Conservation (phyloP, 2,113 vertebrate species). For the Muntiacus muntjak region DNA sequence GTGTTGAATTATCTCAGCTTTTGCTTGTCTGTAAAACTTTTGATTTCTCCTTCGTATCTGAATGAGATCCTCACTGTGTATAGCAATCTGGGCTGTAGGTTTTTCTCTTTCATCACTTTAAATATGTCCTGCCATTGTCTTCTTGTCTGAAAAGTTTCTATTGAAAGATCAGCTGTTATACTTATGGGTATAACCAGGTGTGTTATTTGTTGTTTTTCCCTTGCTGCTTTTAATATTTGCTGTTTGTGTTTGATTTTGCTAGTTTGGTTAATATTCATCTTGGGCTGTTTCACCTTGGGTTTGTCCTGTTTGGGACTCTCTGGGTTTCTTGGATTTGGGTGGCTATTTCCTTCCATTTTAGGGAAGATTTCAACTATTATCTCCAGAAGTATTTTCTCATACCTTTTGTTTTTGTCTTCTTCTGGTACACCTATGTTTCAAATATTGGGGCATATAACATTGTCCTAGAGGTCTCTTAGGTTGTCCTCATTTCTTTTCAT, state of each 20-base stretch:
- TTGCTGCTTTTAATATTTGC: background rate
- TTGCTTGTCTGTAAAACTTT: background rate
- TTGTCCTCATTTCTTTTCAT: background rate
- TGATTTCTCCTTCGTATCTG: background rate
- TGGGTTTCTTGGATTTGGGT: background rate
- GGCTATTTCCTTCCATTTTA: background rate
- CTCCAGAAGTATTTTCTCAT: background rate
- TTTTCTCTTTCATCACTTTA: background rate
- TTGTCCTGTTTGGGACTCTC: background rate
- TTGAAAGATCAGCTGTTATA: background rate
- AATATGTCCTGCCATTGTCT: background rate
- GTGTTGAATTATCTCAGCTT: background rate
- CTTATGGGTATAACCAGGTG: background rate
- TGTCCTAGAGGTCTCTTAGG: background rate
- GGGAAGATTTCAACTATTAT: background rate
- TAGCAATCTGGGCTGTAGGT: background rate
- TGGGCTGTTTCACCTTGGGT: fast-evolving
- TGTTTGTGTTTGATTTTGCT: background rate
- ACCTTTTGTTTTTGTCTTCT: background rate
- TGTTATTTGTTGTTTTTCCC: background rate
- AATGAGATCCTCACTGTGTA: background rate
- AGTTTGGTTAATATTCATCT: background rate
- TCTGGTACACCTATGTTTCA: background rate
- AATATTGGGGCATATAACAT: background rate
- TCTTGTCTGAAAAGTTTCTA: background rate